These are phyloP conservation scores for Ceratina australensis DNA, from an alignment of 1,140 invertebrate genomes.

Conservation along the genomic window DNA sequence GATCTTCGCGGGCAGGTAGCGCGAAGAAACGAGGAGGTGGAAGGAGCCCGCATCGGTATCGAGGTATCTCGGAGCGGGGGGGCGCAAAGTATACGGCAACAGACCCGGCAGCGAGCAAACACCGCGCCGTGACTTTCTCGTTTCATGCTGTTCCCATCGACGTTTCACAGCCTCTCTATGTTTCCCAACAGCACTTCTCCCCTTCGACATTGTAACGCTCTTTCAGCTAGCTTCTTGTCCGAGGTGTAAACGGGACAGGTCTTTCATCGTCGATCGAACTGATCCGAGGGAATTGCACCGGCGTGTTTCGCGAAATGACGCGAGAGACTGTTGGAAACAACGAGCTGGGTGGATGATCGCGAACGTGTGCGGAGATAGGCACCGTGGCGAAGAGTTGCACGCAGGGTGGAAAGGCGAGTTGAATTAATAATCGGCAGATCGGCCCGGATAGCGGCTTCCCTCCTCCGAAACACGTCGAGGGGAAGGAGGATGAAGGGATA, in stretches of 20 bases:
- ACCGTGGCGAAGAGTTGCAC: constrained; percentile 12
- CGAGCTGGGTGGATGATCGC: background rate
- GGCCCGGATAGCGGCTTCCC: constrained; percentile 58
- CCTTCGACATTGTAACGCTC: too few species aligned
- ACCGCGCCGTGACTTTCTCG: constrained; percentile 51
- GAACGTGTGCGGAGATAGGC: background rate
- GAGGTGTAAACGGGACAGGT: constrained; percentile 42
- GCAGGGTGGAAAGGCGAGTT: constrained; percentile 61
- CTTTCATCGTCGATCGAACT: constrained; percentile 32
- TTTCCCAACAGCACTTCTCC: too few species aligned
- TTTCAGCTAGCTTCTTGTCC: constrained; percentile 25
- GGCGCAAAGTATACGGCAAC: constrained; percentile 61
- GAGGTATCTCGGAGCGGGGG: constrained; percentile 67
- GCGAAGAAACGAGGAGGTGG: constrained; percentile 46
- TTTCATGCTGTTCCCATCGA: constrained; percentile 13
- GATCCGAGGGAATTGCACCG: constrained; percentile 3
- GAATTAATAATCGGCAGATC: constrained; percentile 76
- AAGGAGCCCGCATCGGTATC: constrained; percentile 56
- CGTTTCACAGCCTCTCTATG: background rate
- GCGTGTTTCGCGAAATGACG: constrained; percentile 15
- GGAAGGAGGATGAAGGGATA: constrained; percentile 54
- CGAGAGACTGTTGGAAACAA: background rate
- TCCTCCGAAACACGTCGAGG: constrained; percentile 49
- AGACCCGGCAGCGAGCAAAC: constrained; percentile 58
- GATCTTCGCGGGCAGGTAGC: constrained; percentile 60